Percentiles rank a stretch among this genome's conserved stretches.
phyloP scores from a whole-genome alignment of 2,797 vertebrate genomes.

The Apodemus agrarius region DNA sequence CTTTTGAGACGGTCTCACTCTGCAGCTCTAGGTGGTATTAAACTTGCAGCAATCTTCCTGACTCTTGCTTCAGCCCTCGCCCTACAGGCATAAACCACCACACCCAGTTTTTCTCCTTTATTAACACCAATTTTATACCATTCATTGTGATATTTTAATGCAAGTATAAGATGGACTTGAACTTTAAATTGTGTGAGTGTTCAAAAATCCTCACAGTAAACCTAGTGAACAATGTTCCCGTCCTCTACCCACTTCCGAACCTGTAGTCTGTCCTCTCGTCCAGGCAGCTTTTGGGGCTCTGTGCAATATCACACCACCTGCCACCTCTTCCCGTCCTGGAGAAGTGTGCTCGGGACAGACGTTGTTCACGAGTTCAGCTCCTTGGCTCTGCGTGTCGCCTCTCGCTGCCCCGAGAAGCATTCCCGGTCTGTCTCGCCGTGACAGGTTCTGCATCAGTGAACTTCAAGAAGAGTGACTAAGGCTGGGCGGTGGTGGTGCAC shows the following conservation, averaged over 20 bases:
- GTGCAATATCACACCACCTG: fast-evolving
- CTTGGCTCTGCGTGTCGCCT: background rate
- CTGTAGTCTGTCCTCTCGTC: background rate
- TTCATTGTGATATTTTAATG: background rate
- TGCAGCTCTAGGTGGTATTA: background rate
- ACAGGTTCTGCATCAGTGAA: background rate
- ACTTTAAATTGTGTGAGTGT: background rate
- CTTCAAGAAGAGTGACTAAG: background rate
- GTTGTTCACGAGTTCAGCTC: fast-evolving
- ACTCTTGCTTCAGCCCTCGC: background rate
- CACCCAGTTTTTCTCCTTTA: background rate
- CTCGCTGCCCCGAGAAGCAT: background rate
- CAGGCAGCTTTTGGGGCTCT: background rate
- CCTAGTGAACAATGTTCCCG: background rate
- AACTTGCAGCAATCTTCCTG: background rate
- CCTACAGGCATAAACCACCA: background rate
- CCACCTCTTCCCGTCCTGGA: background rate
- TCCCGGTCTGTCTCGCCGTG: background rate
- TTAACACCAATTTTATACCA: background rate
- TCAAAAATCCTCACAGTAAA: background rate
- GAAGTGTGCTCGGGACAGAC: background rate
- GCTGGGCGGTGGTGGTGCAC: too few species aligned
- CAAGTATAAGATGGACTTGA: background rate
- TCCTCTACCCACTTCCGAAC: background rate
- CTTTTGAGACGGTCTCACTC: background rate